Base-by-base conservation (phyloP, 1,140 invertebrate species). In the Andrena cerasifolii region DNA sequence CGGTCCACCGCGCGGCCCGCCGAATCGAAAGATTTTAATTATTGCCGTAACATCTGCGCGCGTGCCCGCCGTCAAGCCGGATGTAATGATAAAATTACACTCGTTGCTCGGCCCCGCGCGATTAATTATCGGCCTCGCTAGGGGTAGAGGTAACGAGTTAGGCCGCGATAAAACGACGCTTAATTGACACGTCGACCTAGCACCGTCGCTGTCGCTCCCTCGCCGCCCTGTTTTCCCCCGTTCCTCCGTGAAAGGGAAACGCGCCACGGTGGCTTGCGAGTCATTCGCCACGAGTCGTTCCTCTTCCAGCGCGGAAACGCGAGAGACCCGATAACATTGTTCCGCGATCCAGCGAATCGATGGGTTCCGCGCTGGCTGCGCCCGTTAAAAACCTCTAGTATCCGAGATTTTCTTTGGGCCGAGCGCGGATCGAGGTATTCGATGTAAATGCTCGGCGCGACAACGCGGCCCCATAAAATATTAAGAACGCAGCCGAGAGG, bases 11-110 rank as follows among this genome's bases (percentile, higher is more conserved):
- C 36, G 10, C 72, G 66, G 62, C 10, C 53, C 75, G 66, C 61
- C 67, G 79, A 78, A 81, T 67, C 81, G 74, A 81, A 80, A 83
- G 73, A 67, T 82, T 83, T 82, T 83, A 83, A 83, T 83, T 83
- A 82, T 83, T 72, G 72, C 49, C 53, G 56, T 67, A 75, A 67
- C 36, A 43, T 26, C 8, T 28, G 47, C 73, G 3, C 40, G 63
- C 49, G 21, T 33, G 56, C 61, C 36, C 36, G 62, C 68, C 47
- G 58, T 70, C 65, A 79, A 75, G 71, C 65, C 81, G 36, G 33
- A 36, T 67, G 77, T 59, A 83, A 81, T 62, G 67, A 72, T 66
- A 45, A 72, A 83, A 83, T 82, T 77, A 78, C 68, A 82, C 73
- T 49, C 51, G 79, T 81, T 63, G 71, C 71, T 40, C 56, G 73